These are phyloP conservation scores for Eutolmus rufibarbis DNA, from an alignment of 2,888 invertebrate genomes.

Conservation along the genomic window DNA sequence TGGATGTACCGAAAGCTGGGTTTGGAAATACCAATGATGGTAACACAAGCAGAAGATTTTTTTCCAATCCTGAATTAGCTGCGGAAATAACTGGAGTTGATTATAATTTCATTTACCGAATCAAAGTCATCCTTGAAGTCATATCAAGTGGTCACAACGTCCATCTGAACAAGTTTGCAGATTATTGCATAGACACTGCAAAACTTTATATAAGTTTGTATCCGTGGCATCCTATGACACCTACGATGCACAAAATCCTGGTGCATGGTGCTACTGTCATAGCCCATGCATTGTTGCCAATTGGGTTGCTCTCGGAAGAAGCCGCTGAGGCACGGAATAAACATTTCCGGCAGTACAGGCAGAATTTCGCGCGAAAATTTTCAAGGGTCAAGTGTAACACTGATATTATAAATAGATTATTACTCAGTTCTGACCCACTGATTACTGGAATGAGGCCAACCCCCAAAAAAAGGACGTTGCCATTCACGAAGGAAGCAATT, in stretches of 20 bases:
- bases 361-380: too few species aligned
- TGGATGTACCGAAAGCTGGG: slow-evolving; percentile 53
- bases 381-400: neutral
- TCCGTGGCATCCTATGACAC: slow-evolving; percentile 51
- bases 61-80: slow-evolving; percentile 51
- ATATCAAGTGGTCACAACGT: slow-evolving; percentile 5
- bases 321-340: neutral
- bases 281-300: slow-evolving; percentile 51
- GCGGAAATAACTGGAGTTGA: slow-evolving; percentile 54
- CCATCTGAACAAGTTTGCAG: neutral
- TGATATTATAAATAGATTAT: neutral
- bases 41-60: slow-evolving; percentile 54
- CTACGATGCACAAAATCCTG: slow-evolving; percentile 52
- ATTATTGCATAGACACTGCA: slow-evolving; percentile 42
- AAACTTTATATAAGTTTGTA: slow-evolving; percentile 44
- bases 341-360: neutral
- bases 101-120: slow-evolving; percentile 1
- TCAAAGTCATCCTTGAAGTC: slow-evolving; percentile 15
- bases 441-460: neutral
- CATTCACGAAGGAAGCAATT: neutral
- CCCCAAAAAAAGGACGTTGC: neutral
- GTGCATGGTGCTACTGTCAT: slow-evolving; percentile 51
- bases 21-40: slow-evolving; percentile 55
- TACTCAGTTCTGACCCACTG: neutral
- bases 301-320: slow-evolving; percentile 45